A percentile compares a stretch with the other conserved stretches of the same genome.
phyloP scores from a whole-genome alignment of 2,888 invertebrate genomes.

The Ophion costatus region DNA sequence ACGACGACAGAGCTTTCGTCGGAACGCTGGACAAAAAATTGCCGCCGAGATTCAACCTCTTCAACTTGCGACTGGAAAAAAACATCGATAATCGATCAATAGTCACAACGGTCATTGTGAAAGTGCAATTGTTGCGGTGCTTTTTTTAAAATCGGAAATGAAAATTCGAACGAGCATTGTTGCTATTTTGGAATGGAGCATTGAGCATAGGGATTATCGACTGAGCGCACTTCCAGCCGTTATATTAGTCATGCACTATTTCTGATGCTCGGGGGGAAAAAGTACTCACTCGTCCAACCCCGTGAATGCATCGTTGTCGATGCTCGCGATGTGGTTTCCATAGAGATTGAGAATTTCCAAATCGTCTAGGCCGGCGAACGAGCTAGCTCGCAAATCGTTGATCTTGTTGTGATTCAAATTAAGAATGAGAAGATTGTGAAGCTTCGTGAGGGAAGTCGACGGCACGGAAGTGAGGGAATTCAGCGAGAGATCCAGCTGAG shows the following conservation, averaged over 20 bases:
- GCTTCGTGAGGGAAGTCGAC: conserved; percentile 90
- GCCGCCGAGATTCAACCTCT: conserved; percentile 93
- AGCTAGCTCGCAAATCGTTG: conserved; percentile 90
- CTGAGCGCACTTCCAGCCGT: background rate
- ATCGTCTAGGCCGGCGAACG: conserved; percentile 94
- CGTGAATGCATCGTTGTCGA: conserved; percentile 93
- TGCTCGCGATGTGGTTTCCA: conserved; percentile 91
- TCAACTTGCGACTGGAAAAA: conserved; percentile 88
- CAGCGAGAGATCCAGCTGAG: conserved; percentile 94
- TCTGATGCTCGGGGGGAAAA: background rate
- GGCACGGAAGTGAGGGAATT: conserved; percentile 93
- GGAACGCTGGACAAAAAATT: conserved; percentile 92
- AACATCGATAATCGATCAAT: conserved; percentile 33
- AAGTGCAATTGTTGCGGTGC: no score
- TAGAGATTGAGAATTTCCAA: conserved; percentile 94
- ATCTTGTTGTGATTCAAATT: conserved; percentile 96
- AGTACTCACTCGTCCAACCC: conserved; percentile 92
- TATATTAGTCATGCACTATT: background rate
- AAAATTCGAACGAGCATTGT: background rate
- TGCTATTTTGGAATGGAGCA: background rate
- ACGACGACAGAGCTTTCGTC: conserved; percentile 91
- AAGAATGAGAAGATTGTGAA: conserved; percentile 93
- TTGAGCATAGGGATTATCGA: background rate
- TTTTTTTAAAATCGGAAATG: background rate
- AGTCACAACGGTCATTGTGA: no score